Base-by-base conservation (phyloP, 2,113 vertebrate genomes). In the Toxotes chatareus region DNA sequence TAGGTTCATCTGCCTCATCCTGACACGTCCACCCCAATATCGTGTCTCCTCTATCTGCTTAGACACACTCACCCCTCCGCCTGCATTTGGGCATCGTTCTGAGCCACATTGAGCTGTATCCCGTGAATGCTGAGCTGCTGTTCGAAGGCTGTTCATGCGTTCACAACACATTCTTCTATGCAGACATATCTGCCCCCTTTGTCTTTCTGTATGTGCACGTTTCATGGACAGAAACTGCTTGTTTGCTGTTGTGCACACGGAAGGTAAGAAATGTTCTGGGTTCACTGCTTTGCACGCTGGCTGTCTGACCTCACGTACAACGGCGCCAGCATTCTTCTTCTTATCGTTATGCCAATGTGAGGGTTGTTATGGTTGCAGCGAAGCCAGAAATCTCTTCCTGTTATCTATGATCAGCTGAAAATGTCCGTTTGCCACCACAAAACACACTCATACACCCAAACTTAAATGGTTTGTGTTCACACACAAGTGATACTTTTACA, bases 251-350 rank as follows among this genome's bases (percentile, higher is more conserved):
- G 77, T 76, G 64, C 82, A 78, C 84, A 66, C n/a, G 23, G 73
- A 78, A 76, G 79, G 79, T 75, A 79, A 83, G 64, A 91, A 73
- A 89, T 87, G 88, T 80, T 83, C 66, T 79, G 32, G 65, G 84
- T 83, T 88, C 66, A 81, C 7, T 57, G 82, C 87, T 88, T 73
- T 77, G 73, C 62, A 83, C 65, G 49, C 66, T 42, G 82, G 65
- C 82, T 82, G 90, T 84, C 89, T 89, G 83, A 90, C 83, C 82
- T 85, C 61, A 68, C 62, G 68, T 71, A 81, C 80, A 60, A 13
- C n/a, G 93, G 93, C 90, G 91, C 92, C 93, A 92, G 87, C 84
- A 85, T 91, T 91, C 84, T 80, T 86, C 71, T 78, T 87, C 70
- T 92, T 93, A 93, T 93, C 88, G 42, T 73, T 86, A 83, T 77